These are phyloP conservation scores for Turritopsis rubra DNA, from an alignment of 30 jellyfish, hydroid and myxozoan species.

Conservation along the genomic window DNA sequence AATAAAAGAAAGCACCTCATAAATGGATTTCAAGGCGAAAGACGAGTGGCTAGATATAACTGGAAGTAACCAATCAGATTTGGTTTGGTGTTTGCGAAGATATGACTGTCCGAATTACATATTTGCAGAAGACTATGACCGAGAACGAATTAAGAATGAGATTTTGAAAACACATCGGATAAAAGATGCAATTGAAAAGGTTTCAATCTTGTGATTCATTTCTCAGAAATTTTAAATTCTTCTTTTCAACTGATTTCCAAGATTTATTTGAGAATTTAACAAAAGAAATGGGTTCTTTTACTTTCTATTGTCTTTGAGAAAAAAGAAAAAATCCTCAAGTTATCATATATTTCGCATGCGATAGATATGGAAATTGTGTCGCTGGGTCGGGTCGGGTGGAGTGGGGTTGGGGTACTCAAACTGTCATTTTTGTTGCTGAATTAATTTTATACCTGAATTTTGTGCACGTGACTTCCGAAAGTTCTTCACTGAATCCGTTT, in stretches of 20 bases:
- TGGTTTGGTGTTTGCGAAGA: constrained; percentile 25
- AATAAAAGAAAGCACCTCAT: neutral
- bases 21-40: neutral
- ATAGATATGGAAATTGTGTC: too few relatives aligned
- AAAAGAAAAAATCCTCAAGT: neutral
- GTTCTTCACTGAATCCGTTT: too few relatives aligned
- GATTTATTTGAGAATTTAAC: neutral
- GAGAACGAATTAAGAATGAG: constrained; percentile 31
- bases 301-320: too few relatives aligned
- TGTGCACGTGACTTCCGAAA: too few relatives aligned
- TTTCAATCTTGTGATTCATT: neutral
- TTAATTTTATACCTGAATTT: too few relatives aligned
- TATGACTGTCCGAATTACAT: constrained; percentile 36
- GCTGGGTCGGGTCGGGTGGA: too few relatives aligned
- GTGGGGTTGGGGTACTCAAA: too few relatives aligned
- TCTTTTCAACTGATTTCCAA: neutral
- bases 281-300: neutral
- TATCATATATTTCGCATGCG: too few relatives aligned
- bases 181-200: constrained; percentile 57
- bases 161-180: constrained; percentile 53
- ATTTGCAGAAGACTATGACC: constrained; percentile 49
- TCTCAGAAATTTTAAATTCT: neutral
- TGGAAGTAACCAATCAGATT: constrained; percentile 16
- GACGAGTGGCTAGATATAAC: constrained; percentile 31
- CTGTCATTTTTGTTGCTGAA: too few relatives aligned